Base-by-base conservation (phyloP, 2,113 vertebrate species). In the Mus spicilegus region DNA sequence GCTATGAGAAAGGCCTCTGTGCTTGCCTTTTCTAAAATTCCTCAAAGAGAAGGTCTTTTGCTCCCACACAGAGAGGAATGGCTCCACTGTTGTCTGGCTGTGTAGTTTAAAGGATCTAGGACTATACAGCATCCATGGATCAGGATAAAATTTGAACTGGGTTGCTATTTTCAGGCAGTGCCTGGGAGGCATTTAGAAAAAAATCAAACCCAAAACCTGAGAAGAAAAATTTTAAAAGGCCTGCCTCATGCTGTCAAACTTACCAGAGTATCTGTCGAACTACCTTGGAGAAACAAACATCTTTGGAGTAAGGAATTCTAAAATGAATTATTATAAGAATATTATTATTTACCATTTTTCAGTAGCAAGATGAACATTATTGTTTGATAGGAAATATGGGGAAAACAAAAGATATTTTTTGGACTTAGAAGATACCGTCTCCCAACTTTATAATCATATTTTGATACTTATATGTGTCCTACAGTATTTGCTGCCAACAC, bases 401-500 rank as follows among this genome's bases (percentile, higher is more conserved):
- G 87, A n/a, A 95, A 95, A 63, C 39, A 56, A 49, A 51, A 94
- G 26, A 8, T 91, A 87, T 78, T 85, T 92, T 75, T 85, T 80
- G 56, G 49, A 26, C 94, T 95, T 88, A 91, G 91, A 81, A 89
- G 61, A 91, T 46, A 70, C 42, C 61, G n/a, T 95, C 89, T 96
- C 65, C 70, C 75, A 96, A 80, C 49, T 95, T 94, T 82, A 51
- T 82, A 94, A 94, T 96, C 95, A 94, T 92, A 96, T 94, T 97
- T 93, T 94, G 76, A 95, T 96, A 87, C 36, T 96, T 95, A 39
- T 13, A 63, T 94, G 19, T 90, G 49, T 88, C 85, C 85, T 82
- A 90, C 26, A 89, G 36, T 97, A 80, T 94, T 96, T 94, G 56
- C 88, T 93, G 13, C 69, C 95, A 95, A 87, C 92, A 91, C 67